A percentile compares a stretch with the other conserved stretches of the same genome.
These are phyloP conservation scores for Dorcus parallelipipedus DNA, from an alignment of 2,888 invertebrate species.

Conservation along the genomic window DNA sequence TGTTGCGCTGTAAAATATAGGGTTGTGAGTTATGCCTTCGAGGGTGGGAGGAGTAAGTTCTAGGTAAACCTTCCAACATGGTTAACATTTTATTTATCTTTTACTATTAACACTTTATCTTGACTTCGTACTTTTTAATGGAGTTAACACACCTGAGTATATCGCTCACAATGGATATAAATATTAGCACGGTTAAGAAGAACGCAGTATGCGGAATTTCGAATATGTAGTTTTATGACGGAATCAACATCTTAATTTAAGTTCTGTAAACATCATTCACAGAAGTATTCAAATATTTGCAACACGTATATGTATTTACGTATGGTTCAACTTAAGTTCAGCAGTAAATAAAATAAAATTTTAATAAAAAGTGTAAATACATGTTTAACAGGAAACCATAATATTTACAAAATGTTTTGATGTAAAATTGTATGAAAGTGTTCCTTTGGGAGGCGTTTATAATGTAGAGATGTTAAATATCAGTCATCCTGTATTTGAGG, in stretches of 20 bases:
- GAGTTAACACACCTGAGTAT: constrained; percentile 1
- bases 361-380: too few relatives aligned
- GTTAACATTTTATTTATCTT: constrained; percentile 36
- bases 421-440: too few relatives aligned
- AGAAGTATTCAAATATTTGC: too few relatives aligned
- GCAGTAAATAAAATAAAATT: too few relatives aligned
- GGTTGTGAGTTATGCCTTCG: constrained; percentile 38
- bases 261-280: too few relatives aligned
- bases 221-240: too few relatives aligned
- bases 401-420: too few relatives aligned
- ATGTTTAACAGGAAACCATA: too few relatives aligned
- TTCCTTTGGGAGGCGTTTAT: neutral
- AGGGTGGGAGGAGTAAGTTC: constrained; percentile 35
- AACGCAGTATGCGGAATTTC: too few relatives aligned
- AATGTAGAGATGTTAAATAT: constrained; percentile 23
- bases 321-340: too few relatives aligned
- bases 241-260: too few relatives aligned
- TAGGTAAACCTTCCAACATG: constrained; percentile 16
- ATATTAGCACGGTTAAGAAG: neutral
- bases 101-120: neutral
- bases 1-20: constrained; percentile 42
- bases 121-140: constrained; percentile 1
- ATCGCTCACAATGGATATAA: neutral
- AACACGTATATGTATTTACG: too few relatives aligned
- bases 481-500: constrained; percentile 32